phyloP scores from a whole-genome alignment of 2,113 vertebrate species.

The Ranitomeya imitator region DNA sequence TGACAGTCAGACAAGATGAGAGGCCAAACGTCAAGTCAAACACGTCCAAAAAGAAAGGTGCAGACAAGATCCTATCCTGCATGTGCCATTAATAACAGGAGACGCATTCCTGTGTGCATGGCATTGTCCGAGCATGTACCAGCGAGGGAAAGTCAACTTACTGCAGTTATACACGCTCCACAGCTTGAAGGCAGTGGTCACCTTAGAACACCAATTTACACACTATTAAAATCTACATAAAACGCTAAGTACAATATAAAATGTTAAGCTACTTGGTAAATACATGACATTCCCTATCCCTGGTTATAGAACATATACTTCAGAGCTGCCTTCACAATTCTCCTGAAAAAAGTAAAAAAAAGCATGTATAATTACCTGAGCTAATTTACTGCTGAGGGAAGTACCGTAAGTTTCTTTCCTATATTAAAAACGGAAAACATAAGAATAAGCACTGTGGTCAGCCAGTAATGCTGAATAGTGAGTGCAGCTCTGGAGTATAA shows the following conservation, averaged over 20 bases:
- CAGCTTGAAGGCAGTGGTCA: neutral
- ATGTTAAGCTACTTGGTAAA: too few species aligned
- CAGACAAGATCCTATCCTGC: neutral
- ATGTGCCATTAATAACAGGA: neutral
- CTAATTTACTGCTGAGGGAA: too few species aligned
- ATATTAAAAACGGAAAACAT: too few species aligned
- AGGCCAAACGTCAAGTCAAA: neutral
- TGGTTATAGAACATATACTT: neutral
- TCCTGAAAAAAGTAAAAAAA: neutral
- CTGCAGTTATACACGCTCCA: neutral
- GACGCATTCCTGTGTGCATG: slow-evolving; percentile 20
- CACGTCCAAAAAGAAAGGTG: neutral
- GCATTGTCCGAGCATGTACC: slow-evolving; percentile 14
- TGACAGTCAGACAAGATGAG: neutral
- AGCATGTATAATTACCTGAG: too few species aligned
- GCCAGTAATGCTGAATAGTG: too few species aligned
- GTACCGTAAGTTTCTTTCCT: too few species aligned
- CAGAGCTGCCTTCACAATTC: neutral
- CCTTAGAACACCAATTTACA: neutral
- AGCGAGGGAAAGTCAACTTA: neutral
- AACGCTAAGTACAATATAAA: neutral
- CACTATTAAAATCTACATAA: neutral
- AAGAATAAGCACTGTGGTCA: too few species aligned
- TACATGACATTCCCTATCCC: too few species aligned
- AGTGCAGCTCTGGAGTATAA: too few species aligned